Conservation (phyloP, 2,797 vertebrate genomes). For the Hirundo rustica region DNA sequence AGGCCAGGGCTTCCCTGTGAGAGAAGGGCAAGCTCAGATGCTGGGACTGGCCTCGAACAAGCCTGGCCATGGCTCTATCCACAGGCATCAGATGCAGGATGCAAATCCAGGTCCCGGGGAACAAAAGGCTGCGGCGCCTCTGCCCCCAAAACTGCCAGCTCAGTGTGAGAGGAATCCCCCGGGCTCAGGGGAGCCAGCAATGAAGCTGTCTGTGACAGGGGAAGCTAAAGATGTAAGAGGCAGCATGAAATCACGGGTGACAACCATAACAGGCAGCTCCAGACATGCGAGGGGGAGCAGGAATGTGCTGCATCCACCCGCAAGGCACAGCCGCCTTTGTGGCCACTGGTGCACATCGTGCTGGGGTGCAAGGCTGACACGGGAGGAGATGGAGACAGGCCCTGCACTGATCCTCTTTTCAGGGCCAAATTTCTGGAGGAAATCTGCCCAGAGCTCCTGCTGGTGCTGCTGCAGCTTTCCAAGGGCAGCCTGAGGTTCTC, state of each 20-base stretch:
- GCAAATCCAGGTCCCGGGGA: background rate
- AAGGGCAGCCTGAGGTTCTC: background rate
- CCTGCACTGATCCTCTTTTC: background rate
- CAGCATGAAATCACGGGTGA: conserved; percentile 76
- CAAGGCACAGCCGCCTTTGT: background rate
- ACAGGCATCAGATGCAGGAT: background rate
- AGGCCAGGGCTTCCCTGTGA: background rate
- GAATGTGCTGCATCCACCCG: conserved; percentile 32
- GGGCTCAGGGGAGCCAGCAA: background rate
- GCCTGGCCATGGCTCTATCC: background rate
- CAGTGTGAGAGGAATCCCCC: conserved; percentile 9
- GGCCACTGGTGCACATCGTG: fast-evolving
- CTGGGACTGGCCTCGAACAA: background rate
- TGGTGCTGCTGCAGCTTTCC: background rate
- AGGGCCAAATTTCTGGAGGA: background rate
- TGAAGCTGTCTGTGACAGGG: conserved; percentile 68
- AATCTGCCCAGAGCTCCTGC: background rate
- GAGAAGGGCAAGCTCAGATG: background rate
- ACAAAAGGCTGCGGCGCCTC: background rate
- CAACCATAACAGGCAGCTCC: conserved; percentile 69
- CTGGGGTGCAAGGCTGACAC: background rate
- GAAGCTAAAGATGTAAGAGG: conserved; percentile 73
- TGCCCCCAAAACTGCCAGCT: conserved; percentile 32
- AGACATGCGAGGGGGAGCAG: conserved; percentile 55
- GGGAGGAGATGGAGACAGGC: background rate